Conservation (phyloP, 1,140 invertebrate species). For the Trachelipus rathkii region DNA sequence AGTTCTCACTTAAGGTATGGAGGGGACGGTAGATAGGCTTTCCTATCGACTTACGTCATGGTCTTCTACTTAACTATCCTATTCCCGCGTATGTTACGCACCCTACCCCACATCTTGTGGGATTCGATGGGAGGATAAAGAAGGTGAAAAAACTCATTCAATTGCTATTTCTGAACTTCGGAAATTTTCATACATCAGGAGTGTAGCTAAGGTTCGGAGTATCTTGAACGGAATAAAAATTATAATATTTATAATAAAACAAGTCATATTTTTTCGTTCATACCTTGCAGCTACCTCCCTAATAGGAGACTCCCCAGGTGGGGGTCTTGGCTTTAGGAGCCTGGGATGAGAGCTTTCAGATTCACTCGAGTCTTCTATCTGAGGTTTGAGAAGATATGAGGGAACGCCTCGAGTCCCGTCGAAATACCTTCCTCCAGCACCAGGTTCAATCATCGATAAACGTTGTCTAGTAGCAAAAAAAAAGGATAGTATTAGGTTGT, state of each 20-base stretch:
- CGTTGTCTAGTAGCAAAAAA: slow-evolving; percentile 28
- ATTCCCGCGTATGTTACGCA: too few species aligned
- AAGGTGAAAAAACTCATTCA: too few species aligned
- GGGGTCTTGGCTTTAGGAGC: slow-evolving; percentile 40
- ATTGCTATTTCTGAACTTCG: too few species aligned
- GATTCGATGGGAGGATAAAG: too few species aligned
- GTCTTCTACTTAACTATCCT: too few species aligned
- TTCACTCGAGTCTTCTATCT: slow-evolving; percentile 44
- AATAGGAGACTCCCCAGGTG: slow-evolving; percentile 39
- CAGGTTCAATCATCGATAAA: slow-evolving; percentile 45
- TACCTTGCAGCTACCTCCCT: slow-evolving; percentile 44
- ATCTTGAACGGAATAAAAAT: not conserved
- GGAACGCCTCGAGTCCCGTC: slow-evolving; percentile 41
- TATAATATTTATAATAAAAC: not conserved
- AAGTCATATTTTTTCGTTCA: not conserved
- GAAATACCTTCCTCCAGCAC: slow-evolving; percentile 42
- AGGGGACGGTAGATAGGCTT: too few species aligned
- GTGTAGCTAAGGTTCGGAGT: not conserved
- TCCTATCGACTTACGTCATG: too few species aligned
- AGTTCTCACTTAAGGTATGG: too few species aligned
- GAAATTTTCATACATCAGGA: too few species aligned
- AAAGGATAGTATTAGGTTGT: too few species aligned
- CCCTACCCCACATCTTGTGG: too few species aligned
- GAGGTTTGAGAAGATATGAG: slow-evolving; percentile 43
- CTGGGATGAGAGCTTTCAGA: slow-evolving; percentile 41